Evolutionary conservation across 1,140 invertebrate genomes (phyloP).

Genomic region (Drosophila punjabiensis): DNA sequence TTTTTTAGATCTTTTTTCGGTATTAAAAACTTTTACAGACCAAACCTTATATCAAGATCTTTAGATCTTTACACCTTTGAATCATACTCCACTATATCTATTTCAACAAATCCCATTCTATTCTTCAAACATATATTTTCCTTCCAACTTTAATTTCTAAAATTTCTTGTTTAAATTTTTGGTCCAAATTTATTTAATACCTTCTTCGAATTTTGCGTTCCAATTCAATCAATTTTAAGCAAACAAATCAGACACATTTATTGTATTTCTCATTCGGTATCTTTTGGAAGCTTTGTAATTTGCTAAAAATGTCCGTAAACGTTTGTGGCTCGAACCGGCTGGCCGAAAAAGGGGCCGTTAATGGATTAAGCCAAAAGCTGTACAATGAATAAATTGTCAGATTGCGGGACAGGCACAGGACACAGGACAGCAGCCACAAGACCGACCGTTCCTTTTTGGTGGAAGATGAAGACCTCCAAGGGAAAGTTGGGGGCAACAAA

Average conservation of each 20-base stretch:
- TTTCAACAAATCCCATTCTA: not conserved
- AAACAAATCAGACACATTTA: slow-evolving; percentile 18
- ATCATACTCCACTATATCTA: not conserved
- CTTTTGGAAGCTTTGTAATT: slow-evolving; percentile 34
- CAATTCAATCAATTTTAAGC: slow-evolving; percentile 32
- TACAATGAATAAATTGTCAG: slow-evolving; percentile 76
- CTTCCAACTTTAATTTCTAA: not conserved
- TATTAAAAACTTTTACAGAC: too few relatives aligned
- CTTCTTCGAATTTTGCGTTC: not conserved
- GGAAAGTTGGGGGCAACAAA: not conserved
- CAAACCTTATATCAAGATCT: too few relatives aligned
- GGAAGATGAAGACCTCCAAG: slow-evolving; percentile 4
- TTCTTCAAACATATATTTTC: not conserved
- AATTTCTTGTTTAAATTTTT: not conserved
- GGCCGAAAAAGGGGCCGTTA: slow-evolving; percentile 55
- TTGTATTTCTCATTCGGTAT: slow-evolving; percentile 4
- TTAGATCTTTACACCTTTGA: not conserved
- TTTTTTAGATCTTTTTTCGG: too few relatives aligned
- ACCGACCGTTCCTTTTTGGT: slow-evolving; percentile 41
- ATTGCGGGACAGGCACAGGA: slow-evolving; percentile 32
- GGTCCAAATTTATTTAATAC: too few relatives aligned
- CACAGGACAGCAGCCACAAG: slow-evolving; percentile 24
- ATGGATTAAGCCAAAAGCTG: slow-evolving; percentile 71
- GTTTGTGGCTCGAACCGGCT: slow-evolving; percentile 2
- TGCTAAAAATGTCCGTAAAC: slow-evolving; percentile 39